phyloP scores from a whole-genome alignment of 2,113 vertebrate genomes.

The Podiceps cristatus region DNA sequence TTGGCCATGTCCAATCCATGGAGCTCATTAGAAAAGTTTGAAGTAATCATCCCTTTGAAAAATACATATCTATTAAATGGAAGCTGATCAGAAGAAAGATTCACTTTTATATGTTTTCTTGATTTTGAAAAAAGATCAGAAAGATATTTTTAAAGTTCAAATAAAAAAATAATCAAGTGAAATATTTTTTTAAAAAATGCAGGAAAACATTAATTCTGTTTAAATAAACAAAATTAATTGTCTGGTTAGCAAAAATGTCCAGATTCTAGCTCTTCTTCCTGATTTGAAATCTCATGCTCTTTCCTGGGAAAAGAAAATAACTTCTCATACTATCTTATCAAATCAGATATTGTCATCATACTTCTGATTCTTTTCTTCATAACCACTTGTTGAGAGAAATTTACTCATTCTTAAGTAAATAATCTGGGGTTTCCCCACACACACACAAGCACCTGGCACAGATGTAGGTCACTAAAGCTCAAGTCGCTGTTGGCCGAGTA shows the following conservation, averaged over 20 bases:
- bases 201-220: neutral
- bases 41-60: neutral
- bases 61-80: neutral
- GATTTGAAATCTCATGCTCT: neutral
- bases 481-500: neutral
- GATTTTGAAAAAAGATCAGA: neutral
- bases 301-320: neutral
- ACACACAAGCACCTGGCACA: neutral
- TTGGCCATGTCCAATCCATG: neutral
- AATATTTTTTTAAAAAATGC: neutral
- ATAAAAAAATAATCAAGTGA: neutral
- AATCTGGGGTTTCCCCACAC: neutral
- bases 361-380: neutral
- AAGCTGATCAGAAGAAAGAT: neutral
- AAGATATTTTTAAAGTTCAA: neutral
- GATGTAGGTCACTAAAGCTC: neutral
- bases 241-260: neutral
- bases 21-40: neutral
- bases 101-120: neutral
- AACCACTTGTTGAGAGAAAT: neutral
- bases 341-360: neutral
- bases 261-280: neutral
- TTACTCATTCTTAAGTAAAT: neutral
- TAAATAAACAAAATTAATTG: constrained; percentile 10
- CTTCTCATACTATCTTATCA: neutral